Evolutionary conservation across 2,113 vertebrate species (phyloP).

Genomic region (Anarrhichthys ocellatus): DNA sequence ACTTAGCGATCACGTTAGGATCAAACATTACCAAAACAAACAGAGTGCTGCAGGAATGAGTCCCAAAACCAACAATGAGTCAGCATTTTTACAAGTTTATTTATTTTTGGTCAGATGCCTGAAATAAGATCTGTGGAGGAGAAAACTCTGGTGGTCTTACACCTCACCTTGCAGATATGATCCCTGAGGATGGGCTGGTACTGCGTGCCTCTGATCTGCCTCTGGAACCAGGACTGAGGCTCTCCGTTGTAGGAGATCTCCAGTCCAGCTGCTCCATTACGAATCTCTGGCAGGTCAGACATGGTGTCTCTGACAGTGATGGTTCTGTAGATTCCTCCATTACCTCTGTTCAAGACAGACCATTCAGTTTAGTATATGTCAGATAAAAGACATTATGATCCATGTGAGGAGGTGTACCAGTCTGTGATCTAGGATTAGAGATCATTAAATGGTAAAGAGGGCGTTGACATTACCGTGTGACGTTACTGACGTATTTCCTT

Average conservation of each 20-base stretch:
- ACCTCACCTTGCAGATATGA: constrained; percentile 94
- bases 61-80: background rate
- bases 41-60: background rate
- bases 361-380: background rate
- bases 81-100: background rate
- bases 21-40: background rate
- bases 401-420: background rate
- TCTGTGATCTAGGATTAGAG: background rate
- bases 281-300: constrained; percentile 96
- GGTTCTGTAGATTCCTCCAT: constrained; percentile 92
- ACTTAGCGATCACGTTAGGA: background rate
- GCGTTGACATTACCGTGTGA: constrained; percentile 86
- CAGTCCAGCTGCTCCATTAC: constrained; percentile 89
- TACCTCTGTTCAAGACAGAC: constrained; percentile 81
- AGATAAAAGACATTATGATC: background rate
- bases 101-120: background rate
- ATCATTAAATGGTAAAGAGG: background rate
- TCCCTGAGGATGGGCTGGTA: constrained; percentile 98
- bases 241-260: constrained; percentile 97
- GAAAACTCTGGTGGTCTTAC: too few relatives aligned
- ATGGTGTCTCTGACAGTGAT: constrained; percentile 97
- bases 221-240: constrained; percentile 98
- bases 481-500: constrained; percentile 93
- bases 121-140: background rate
- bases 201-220: constrained; percentile 93